phyloP scores from a whole-genome alignment of 2,113 vertebrate genomes.

The Alethe diademata region DNA sequence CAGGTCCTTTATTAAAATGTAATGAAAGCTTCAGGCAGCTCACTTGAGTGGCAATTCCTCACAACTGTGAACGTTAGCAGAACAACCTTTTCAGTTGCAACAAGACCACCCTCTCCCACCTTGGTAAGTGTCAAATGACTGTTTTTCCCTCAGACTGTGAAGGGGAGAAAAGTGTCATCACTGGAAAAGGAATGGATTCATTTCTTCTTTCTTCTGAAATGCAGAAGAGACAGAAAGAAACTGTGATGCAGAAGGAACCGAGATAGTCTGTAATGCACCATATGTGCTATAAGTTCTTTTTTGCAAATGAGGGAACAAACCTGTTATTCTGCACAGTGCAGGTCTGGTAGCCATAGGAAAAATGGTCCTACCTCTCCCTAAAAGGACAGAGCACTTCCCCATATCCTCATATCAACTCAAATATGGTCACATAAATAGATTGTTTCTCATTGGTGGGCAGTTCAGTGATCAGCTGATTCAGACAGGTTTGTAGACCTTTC shows the following conservation, averaged over 20 bases:
- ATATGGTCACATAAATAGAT: neutral
- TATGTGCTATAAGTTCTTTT: rapidly evolving
- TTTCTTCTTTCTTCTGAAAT: slow-evolving; percentile 6
- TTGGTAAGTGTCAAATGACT: neutral
- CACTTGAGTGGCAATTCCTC: neutral
- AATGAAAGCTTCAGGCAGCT: slow-evolving; percentile 8
- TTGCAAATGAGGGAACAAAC: neutral
- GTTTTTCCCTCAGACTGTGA: neutral
- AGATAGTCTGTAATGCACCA: neutral
- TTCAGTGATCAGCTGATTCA: neutral
- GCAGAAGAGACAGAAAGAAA: neutral
- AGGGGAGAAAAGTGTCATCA: neutral
- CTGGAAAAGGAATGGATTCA: neutral
- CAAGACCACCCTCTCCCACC: neutral
- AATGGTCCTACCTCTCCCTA: neutral
- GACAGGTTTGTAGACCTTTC: neutral
- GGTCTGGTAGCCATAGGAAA: neutral
- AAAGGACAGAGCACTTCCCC: neutral
- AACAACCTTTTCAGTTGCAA: neutral
- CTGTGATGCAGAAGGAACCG: neutral
- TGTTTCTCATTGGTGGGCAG: neutral
- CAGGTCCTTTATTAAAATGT: slow-evolving; percentile 19
- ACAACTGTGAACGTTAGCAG: neutral
- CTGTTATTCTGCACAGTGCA: neutral
- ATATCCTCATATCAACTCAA: neutral